Conservation (phyloP, 2,113 vertebrate species). For the Orycteropus afer region DNA sequence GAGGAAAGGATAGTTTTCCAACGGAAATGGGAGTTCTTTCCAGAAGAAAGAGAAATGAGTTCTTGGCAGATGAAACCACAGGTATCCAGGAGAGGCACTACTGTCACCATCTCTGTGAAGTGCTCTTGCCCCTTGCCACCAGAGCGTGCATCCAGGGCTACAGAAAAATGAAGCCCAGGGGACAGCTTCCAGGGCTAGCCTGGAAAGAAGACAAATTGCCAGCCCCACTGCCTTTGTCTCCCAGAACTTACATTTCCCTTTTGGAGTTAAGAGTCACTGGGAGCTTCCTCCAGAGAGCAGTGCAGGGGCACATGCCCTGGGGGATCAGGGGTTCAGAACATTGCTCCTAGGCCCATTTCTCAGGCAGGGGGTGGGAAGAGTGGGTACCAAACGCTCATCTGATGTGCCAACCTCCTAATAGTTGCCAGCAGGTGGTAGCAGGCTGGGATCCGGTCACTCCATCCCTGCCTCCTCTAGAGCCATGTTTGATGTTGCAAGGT, state of each 20-base stretch:
- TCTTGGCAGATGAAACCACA: neutral
- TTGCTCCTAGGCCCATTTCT: neutral
- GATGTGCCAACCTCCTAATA: neutral
- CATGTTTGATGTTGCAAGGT: neutral
- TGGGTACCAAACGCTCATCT: neutral
- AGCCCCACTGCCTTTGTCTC: neutral
- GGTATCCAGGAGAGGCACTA: neutral
- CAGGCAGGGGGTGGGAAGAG: neutral
- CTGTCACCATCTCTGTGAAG: neutral
- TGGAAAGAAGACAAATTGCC: neutral
- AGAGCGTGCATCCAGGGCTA: neutral
- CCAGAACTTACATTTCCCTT: neutral
- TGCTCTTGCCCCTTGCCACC: neutral
- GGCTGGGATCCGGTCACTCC: neutral
- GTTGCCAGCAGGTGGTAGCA: neutral
- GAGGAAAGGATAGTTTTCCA: neutral
- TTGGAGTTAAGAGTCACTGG: neutral
- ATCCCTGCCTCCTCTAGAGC: neutral
- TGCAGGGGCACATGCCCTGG: neutral
- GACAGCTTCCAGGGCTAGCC: neutral
- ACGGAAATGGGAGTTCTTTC: neutral
- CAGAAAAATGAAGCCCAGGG: neutral
- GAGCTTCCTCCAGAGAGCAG: neutral
- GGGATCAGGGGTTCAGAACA: neutral
- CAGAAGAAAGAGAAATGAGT: neutral